Base-by-base conservation (phyloP, 2,797 vertebrate species). In the Neoniphon sammara region DNA sequence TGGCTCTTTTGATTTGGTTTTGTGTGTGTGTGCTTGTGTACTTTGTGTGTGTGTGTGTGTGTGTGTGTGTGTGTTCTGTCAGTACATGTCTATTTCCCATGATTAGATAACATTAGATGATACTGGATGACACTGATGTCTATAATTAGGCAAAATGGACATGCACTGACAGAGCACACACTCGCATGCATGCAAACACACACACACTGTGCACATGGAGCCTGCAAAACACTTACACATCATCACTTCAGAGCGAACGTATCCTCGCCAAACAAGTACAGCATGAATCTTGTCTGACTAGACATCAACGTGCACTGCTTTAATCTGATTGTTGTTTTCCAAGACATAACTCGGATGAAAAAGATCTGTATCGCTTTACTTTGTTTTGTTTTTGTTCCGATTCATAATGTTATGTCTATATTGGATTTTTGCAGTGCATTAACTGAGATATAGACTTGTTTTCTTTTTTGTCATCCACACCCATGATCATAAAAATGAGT, bases 231-330 rank as follows among this genome's bases (percentile, higher is more conserved):
- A 18, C 50, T 2, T 23, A 15, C 21, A 14, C 55, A 34, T 34
- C 18, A 34, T 8, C 27, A 58, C 55, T 36, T 56, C 30, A 58
- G 27, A 58, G 10, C 5, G 3, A 74, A 30, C 27, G 42, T 55
- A 1, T 75, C 44, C 14, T 55, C 60, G 63, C 44, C 56, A 64
- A 70, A 80, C 30, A 36, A 55, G 67, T 20, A 46, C 11, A 15
- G 25, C 63, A 77, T 59, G 6, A 80, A 67, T 77, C 75, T 47
- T 66, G 58, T 73, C 61, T 69, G 61, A 77, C 76, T 50, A 30
- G 55, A 67, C 58, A 54, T 59, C 34, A 77, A 20, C 62, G 55
- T 23, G 25, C 54, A 30, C 1, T 36, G 17, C 18, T 76, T 75
- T 49, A 73, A 75, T 80, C 59, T 12, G 21, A 10, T 11, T 49